phyloP scores from a whole-genome alignment of 2,888 invertebrate genomes.

The Lycia hirtaria region DNA sequence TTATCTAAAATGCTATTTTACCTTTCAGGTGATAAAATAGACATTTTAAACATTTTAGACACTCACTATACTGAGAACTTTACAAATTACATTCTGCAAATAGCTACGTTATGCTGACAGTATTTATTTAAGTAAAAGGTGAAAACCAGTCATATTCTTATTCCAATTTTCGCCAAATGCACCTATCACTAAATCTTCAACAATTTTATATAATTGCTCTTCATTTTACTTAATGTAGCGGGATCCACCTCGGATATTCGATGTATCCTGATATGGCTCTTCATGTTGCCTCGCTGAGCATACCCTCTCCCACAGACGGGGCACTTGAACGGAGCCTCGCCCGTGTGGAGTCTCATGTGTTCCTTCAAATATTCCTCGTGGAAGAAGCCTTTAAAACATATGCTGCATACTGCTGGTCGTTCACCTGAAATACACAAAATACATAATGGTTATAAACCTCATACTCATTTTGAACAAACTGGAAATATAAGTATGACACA shows the following conservation, averaged over 20 bases:
- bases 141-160: too few species aligned
- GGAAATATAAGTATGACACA: too few species aligned
- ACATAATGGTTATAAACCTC: too few species aligned
- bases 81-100: too few species aligned
- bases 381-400: conserved; percentile 73
- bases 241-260: conserved; percentile 70
- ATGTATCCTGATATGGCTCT: conserved; percentile 76
- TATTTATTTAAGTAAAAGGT: too few species aligned
- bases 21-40: too few species aligned
- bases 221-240: conserved; percentile 65
- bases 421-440: conserved; percentile 66
- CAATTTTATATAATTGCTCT: conserved; percentile 71
- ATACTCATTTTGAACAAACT: too few species aligned
- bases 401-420: conserved; percentile 72
- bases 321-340: conserved; percentile 80
- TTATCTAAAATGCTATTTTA: too few species aligned
- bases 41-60: too few species aligned
- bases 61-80: too few species aligned
- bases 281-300: conserved; percentile 80
- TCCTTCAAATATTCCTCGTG: conserved; percentile 77
- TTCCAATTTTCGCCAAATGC: too few species aligned
- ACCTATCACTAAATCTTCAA: conserved; percentile 57
- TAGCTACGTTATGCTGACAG: too few species aligned
- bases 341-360: conserved; percentile 80
- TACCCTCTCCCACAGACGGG: conserved; percentile 78